A percentile compares a stretch with the other conserved stretches of the same genome.
phyloP scores from a whole-genome alignment of 2,888 invertebrate genomes.

The Nasonovia ribisnigri region DNA sequence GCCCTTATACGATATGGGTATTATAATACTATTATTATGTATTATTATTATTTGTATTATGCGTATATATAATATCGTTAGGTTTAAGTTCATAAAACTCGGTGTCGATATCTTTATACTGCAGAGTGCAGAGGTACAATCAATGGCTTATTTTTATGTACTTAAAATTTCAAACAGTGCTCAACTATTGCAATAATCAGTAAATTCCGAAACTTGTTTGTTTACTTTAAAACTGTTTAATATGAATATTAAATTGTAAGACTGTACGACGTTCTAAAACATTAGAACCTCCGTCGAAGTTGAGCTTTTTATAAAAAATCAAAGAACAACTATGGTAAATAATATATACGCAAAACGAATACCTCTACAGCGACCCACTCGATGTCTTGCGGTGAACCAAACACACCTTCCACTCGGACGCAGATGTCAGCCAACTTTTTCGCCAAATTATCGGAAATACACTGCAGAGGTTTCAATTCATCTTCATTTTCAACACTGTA shows the following conservation, averaged over 20 bases:
- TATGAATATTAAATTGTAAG: background rate
- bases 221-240: background rate
- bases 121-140: background rate
- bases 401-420: slow-evolving; percentile 76
- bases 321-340: background rate
- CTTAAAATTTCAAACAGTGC: background rate
- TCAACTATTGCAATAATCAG: background rate
- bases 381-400: slow-evolving; percentile 81
- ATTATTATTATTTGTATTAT: no score
- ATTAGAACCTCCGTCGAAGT: background rate
- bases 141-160: background rate
- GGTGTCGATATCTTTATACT: background rate
- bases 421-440: slow-evolving; percentile 70
- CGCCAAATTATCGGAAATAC: background rate
- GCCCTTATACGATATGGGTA: no score
- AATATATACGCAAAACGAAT: slow-evolving; percentile 10
- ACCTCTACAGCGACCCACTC: slow-evolving; percentile 83
- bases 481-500: background rate
- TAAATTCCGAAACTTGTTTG: background rate
- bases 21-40: no score
- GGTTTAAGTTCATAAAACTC: background rate
- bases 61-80: background rate
- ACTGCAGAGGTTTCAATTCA: no score
- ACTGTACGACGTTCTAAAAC: background rate
- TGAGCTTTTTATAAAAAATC: background rate